phyloP scores from a whole-genome alignment of 2,888 invertebrate species.

The Habroteleia sp. region DNA sequence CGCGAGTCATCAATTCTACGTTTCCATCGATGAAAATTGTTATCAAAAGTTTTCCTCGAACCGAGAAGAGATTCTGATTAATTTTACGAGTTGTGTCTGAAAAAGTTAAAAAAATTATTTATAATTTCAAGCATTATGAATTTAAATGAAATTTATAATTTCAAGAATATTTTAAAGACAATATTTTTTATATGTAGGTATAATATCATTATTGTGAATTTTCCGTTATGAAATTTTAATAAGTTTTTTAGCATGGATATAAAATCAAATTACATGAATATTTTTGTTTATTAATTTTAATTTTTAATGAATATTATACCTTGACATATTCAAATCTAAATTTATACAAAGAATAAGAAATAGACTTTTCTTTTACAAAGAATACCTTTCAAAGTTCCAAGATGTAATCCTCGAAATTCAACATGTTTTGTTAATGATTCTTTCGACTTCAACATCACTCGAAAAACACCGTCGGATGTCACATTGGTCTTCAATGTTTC shows the following conservation, averaged over 20 bases:
- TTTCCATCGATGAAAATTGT: slow-evolving; percentile 63
- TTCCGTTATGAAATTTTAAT: no score
- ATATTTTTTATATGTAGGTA: no score
- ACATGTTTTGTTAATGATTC: slow-evolving; percentile 65
- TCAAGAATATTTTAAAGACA: no score
- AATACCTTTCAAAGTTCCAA: slow-evolving; percentile 63
- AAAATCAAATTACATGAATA: no score
- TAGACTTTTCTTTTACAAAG: slow-evolving; percentile 4
- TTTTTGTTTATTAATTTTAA: no score
- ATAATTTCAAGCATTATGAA: no score
- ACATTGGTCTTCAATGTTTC: slow-evolving; percentile 54
- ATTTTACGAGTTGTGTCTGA: slow-evolving; percentile 23
- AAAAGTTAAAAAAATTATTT: slow-evolving; percentile 19
- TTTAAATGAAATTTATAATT: no score
- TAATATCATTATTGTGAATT: no score
- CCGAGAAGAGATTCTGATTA: slow-evolving; percentile 17
- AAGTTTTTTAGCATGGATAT: no score
- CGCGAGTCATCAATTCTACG: slow-evolving; percentile 67
- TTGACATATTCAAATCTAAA: no score
- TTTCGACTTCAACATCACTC: slow-evolving; percentile 62
- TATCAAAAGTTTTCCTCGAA: slow-evolving; percentile 65
- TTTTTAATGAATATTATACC: no score
- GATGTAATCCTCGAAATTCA: slow-evolving; percentile 68
- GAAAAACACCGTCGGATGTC: slow-evolving; percentile 55
- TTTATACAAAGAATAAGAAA: slow-evolving; percentile 1